A percentile compares a stretch with the other conserved stretches of the same genome.
Conservation (phyloP, 2,113 vertebrate genomes). For the Aythya baeri region DNA sequence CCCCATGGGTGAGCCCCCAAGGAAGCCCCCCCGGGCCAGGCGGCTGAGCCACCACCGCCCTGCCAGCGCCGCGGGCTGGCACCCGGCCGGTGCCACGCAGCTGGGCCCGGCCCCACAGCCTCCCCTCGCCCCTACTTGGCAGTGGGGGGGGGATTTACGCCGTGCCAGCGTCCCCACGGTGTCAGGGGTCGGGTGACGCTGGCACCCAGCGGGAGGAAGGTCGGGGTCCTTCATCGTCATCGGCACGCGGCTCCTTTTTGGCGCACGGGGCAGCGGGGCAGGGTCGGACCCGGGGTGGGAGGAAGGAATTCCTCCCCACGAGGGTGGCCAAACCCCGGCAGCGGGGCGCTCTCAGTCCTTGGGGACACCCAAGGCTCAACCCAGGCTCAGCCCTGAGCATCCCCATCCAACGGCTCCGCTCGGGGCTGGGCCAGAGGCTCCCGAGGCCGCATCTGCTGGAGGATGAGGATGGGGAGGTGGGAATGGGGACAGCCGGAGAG, state of each 20-base stretch:
- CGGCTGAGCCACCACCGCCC: not conserved
- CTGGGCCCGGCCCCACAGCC: not conserved
- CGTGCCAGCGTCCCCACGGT: fast-evolving
- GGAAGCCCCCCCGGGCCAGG: not conserved
- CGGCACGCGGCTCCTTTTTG: fast-evolving
- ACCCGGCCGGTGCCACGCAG: not conserved
- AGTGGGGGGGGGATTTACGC: not conserved
- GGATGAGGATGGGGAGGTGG: not conserved
- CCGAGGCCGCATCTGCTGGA: not conserved
- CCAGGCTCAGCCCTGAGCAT: not conserved
- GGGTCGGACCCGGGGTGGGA: fast-evolving
- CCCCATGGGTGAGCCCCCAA: not conserved
- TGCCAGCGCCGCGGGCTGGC: not conserved
- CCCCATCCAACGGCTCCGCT: fast-evolving
- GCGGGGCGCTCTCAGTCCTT: not conserved
- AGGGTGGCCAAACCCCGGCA: not conserved
- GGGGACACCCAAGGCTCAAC: not conserved
- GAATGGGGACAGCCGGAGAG: fast-evolving
- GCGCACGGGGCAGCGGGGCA: not conserved
- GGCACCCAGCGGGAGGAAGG: not conserved
- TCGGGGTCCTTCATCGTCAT: not conserved
- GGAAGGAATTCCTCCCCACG: not conserved
- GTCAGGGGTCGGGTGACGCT: not conserved
- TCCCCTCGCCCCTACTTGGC: not conserved
- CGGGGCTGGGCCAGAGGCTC: not conserved